Base-by-base conservation (phyloP, 92 coral and sea anemone genomes). In the Umimayanthus kanabou region DNA sequence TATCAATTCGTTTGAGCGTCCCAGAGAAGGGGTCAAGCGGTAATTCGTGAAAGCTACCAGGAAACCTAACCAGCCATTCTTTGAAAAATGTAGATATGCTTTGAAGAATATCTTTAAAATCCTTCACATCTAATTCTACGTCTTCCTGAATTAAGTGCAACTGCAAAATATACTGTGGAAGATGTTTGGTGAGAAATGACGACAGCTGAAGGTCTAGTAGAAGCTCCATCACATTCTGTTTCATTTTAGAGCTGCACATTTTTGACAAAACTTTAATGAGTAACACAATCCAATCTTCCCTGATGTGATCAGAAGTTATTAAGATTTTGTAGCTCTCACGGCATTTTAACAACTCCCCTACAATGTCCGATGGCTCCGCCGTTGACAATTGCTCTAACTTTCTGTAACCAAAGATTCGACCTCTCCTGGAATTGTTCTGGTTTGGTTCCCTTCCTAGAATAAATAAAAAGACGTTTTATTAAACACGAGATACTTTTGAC, bases 11-110 rank as follows among this genome's bases (percentile, higher is more conserved):
- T 30, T 58, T 89, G 66, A 93, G 76, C 79, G 23, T 77, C 26
- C 95, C 95, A 53, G 72, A 42, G 33, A 95, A 92, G 15, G 91
- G 47, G 75, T 95, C 96, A 69, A 95, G 85, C 8, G 98, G 98
- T 71, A 95, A 84, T 29, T 93, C 96, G 15, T 78, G 77, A 57
- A 82, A 92, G 16, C 88, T 85, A 14, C 88, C 88, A 16, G 98
- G 98, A 81, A 95, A 90, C 71, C 89, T 89, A 18, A 25, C 88
- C 2, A 95, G 91, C 90, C 94, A 92, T 90, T 93, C 95, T 65
- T 91, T 92, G 72, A 95, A 95, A 79, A 95, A 89, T 5, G 81
- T 53, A n/a, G 91, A 67, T 75, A 95, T 85, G 81, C 93, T 89
- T 75, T 79, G 79, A 72, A 93, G 86, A 11, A 91, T 77, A 20